phyloP scores from a whole-genome alignment of 2,113 vertebrate species.

The Orcinus orca region DNA sequence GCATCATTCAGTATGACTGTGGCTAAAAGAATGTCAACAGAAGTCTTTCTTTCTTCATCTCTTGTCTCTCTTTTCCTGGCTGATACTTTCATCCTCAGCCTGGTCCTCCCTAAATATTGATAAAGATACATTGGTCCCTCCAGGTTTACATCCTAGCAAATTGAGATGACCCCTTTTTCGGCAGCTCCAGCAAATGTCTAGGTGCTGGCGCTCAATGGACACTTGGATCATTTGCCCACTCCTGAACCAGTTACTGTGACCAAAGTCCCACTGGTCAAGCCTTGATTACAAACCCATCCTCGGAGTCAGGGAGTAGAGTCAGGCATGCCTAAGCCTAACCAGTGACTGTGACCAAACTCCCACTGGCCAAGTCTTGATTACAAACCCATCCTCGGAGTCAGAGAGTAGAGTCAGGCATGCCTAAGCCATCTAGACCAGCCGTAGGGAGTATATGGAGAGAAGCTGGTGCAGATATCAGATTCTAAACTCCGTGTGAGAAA shows the following conservation, averaged over 20 bases:
- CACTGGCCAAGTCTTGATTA: background rate
- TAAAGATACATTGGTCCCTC: background rate
- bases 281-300: background rate
- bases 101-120: background rate
- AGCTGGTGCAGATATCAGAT: background rate
- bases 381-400: background rate
- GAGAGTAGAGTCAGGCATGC: background rate
- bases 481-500: background rate
- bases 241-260: background rate
- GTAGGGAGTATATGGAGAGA: rapidly evolving
- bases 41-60: background rate
- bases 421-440: background rate
- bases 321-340: background rate
- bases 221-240: background rate
- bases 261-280: background rate
- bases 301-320: background rate
- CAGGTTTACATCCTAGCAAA: background rate
- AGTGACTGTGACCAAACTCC: background rate
- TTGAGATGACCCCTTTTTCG: background rate
- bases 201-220: background rate
- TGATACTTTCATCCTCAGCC: background rate
- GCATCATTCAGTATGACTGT: background rate
- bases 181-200: background rate
- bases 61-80: background rate
- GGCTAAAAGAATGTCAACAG: background rate